phyloP scores from a whole-genome alignment of 2,888 invertebrate species.

The Volucella inanis region DNA sequence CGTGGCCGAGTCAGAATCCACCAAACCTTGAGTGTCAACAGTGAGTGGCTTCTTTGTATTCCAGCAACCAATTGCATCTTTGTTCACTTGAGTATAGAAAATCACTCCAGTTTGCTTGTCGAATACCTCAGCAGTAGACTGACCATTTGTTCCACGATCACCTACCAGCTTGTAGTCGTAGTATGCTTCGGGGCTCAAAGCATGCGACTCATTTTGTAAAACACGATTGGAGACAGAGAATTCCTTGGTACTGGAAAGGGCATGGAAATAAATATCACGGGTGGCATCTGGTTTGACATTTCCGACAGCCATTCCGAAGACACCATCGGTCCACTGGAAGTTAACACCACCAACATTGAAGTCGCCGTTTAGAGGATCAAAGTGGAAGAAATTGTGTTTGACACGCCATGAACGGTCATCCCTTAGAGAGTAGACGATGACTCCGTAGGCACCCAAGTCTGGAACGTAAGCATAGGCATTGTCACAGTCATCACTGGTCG shows the following conservation, averaged over 20 bases:
- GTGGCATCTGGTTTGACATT: constrained; percentile 85
- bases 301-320: constrained; percentile 89
- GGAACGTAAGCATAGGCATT: constrained; percentile 91
- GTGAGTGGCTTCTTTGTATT: constrained; percentile 87
- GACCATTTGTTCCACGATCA: constrained; percentile 88
- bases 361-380: constrained; percentile 90
- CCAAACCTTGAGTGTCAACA: constrained; percentile 87
- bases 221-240: constrained; percentile 90
- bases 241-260: constrained; percentile 91
- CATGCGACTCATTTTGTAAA: constrained; percentile 88
- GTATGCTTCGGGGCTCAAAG: constrained; percentile 87
- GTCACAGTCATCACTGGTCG: constrained; percentile 87
- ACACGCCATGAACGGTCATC: constrained; percentile 91
- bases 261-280: constrained; percentile 91
- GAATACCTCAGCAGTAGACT: constrained; percentile 89
- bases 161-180: constrained; percentile 89
- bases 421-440: constrained; percentile 90
- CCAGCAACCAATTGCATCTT: constrained; percentile 92
- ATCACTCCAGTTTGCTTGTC: constrained; percentile 88
- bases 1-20: constrained; percentile 87
- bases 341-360: constrained; percentile 90
- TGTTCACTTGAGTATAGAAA: constrained; percentile 91
- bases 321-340: constrained; percentile 94
- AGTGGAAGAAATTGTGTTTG: constrained; percentile 92
- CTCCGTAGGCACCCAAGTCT: constrained; percentile 89